phyloP scores from a whole-genome alignment of 2,113 vertebrate species.

The Excalfactoria chinensis region DNA sequence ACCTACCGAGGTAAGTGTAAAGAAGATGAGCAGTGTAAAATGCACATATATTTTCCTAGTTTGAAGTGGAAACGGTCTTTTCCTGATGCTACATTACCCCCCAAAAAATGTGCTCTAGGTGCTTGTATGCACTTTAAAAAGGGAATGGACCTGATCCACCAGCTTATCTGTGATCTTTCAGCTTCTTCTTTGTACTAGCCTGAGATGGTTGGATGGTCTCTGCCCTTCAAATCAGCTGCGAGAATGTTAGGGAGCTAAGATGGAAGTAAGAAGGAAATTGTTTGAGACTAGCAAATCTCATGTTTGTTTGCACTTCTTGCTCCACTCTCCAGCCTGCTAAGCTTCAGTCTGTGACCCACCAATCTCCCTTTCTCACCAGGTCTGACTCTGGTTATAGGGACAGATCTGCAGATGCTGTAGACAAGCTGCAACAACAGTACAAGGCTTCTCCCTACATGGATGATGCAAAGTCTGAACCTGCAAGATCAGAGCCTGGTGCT shows the following conservation, averaged over 20 bases:
- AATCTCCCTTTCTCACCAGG: not conserved
- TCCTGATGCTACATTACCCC: not conserved
- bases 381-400: not conserved
- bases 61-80: not conserved
- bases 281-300: not conserved
- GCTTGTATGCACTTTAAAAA: not conserved
- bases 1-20: conserved; percentile 1
- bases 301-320: not conserved
- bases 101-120: not conserved
- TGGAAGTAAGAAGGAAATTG: not conserved
- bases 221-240: not conserved
- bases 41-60: not conserved
- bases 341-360: not conserved
- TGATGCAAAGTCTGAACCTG: not conserved
- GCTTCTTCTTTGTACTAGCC: not conserved
- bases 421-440: accelerated
- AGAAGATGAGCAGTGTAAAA: not conserved
- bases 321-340: not conserved
- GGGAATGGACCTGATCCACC: not conserved
- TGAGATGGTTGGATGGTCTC: not conserved
- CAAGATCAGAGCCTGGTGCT: not conserved
- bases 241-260: not conserved
- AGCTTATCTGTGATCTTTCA: not conserved
- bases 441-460: not conserved
- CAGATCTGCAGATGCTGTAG: not conserved